phyloP scores from a whole-genome alignment of 1,140 invertebrate genomes.

The Neodiprion pinetum region DNA sequence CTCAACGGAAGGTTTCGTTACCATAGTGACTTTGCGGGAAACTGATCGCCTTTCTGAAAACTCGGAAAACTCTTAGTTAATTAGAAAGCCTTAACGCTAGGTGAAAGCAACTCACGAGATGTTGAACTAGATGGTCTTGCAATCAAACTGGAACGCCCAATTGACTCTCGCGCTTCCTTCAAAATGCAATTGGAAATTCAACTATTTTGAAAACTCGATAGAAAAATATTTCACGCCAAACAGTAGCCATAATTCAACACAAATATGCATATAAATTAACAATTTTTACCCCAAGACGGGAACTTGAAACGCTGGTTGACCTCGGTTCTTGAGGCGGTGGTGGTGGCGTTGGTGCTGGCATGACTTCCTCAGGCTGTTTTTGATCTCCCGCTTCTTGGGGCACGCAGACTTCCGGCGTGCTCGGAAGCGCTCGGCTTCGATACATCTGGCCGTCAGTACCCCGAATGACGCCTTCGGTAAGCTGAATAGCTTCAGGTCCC shows the following conservation, averaged over 20 bases:
- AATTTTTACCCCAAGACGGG: neutral
- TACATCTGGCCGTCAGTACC: conserved; percentile 63
- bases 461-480: conserved; percentile 57
- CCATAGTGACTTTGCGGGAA: neutral
- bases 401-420: conserved; percentile 13
- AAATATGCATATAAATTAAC: neutral
- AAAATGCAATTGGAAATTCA: neutral
- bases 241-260: neutral
- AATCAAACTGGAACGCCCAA: neutral
- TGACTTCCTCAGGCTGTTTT: conserved; percentile 7
- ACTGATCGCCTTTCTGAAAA: neutral
- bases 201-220: neutral
- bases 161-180: neutral
- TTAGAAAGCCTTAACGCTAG: too few relatives aligned
- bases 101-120: neutral
- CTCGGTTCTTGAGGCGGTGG: conserved; percentile 5
- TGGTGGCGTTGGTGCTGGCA: neutral
- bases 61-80: too few relatives aligned
- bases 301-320: neutral
- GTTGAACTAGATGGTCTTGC: neutral
- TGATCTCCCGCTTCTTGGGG: conserved; percentile 3
- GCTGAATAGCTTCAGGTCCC: conserved; percentile 65
- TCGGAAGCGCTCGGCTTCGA: conserved; percentile 27
- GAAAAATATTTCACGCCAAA: neutral
- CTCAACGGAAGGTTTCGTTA: neutral